Base-by-base conservation (phyloP, 1,140 invertebrate genomes). In the Xylocopa sonorina region DNA sequence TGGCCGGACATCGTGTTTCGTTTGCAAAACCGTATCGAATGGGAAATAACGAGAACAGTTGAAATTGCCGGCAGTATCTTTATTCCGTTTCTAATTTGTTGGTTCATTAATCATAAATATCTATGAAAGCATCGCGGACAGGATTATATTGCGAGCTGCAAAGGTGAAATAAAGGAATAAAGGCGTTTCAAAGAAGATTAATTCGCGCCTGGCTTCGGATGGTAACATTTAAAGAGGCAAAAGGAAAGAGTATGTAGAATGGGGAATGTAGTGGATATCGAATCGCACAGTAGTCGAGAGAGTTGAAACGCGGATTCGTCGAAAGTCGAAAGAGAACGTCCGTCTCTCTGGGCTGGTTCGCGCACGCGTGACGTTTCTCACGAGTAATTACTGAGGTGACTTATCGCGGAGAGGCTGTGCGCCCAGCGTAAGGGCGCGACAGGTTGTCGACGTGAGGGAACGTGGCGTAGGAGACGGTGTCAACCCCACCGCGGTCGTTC, bases 361-460 rank as follows among this genome's bases (percentile, higher is more conserved):
- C 14, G 24, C 55, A 9, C 27, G 62, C 62, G 63, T 69, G 57
- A 38, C 27, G 83, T 84, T 81, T 24, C n/a, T n/a, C 64, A 38
- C 69, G 83, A 86, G 82, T 86, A 83, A 85, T 86, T 82, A 77
- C 58, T 27, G 66, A 51, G 78, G 41, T n/a, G n/a, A 9, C 12
- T 58, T 34, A 21, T 21, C 43, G 55, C 29, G 21, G 43, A 51
- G 66, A 71, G 67, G 50, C 48, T 29, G 57, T 63, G n/a, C 9
- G 9, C 38, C 38, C 71, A 41, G 53, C 41, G 50, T 53, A 66
- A 73, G 27, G 58, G 72, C 82, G 72, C 81, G 85, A 87, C 87
- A 88, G 87, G 86, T 87, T 86, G 79, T 86, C 85, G 84, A 83
- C 84, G 81, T 80, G 81, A 76, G 68, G 82, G 77, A 86, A 85